These are phyloP conservation scores for Nasua narica DNA, from an alignment of 2,797 vertebrate genomes.

Conservation along the genomic window DNA sequence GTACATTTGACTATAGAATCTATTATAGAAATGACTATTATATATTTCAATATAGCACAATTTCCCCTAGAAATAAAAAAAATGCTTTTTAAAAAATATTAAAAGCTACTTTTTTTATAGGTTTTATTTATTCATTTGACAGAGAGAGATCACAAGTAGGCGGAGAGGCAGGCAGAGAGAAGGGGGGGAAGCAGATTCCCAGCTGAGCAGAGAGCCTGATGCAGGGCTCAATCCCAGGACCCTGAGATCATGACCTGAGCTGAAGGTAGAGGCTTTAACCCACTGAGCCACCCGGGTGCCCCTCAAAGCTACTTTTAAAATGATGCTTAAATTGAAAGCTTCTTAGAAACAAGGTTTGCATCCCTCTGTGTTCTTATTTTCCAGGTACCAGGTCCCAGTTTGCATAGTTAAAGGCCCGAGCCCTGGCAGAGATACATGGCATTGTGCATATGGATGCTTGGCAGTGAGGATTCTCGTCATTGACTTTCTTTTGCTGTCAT, in stretches of 20 bases:
- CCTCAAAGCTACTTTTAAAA: not conserved
- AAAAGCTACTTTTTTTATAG: not conserved
- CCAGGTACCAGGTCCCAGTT: not conserved
- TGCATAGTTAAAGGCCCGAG: not conserved
- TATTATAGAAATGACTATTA: not conserved
- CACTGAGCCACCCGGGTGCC: too few species aligned
- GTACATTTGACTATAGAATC: not conserved
- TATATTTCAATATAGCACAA: not conserved
- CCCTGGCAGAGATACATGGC: accelerated
- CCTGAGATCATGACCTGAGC: too few species aligned
- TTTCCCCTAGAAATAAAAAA: not conserved
- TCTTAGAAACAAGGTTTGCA: not conserved
- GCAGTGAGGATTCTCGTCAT: not conserved
- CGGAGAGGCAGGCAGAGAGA: too few species aligned
- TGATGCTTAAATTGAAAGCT: not conserved
- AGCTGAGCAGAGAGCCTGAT: too few species aligned
- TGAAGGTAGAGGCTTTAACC: too few species aligned
- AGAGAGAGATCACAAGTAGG: too few species aligned
- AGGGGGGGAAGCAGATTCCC: too few species aligned
- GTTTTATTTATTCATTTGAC: too few species aligned
- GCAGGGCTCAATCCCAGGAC: too few species aligned
- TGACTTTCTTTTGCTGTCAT: not conserved
- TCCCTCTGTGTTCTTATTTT: not conserved
- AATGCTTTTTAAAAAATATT: not conserved
- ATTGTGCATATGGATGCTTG: not conserved